Evolutionary conservation across 2,888 invertebrate species (phyloP).

Genomic region (Sussaba pulchella): DNA sequence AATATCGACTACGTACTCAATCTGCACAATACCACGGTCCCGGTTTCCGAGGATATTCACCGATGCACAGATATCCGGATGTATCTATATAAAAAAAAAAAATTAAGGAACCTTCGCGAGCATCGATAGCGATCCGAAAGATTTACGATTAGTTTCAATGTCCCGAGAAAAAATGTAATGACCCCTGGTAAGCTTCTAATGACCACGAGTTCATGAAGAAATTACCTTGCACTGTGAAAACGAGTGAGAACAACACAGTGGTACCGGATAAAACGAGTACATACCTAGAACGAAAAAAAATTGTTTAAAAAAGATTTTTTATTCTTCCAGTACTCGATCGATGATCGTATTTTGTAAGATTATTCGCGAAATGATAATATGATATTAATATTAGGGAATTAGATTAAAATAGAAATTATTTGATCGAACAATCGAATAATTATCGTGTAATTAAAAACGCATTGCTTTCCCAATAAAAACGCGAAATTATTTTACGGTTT

Average conservation of each 20-base stretch:
- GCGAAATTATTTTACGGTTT: too few species aligned
- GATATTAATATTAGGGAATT: too few species aligned
- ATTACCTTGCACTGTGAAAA: neutral
- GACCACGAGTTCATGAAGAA: slow-evolving; percentile 25
- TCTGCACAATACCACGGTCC: neutral
- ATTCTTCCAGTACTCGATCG: too few species aligned
- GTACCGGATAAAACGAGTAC: neutral
- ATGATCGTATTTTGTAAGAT: too few species aligned
- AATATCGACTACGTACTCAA: slow-evolving; percentile 12
- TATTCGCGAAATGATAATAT: too few species aligned
- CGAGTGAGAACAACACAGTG: neutral
- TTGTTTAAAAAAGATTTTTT: too few species aligned
- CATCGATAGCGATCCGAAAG: slow-evolving; percentile 32
- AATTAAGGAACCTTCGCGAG: slow-evolving; percentile 28
- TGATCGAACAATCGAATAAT: too few species aligned
- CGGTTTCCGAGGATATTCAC: neutral
- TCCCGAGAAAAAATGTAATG: slow-evolving; percentile 28
- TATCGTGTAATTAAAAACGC: too few species aligned
- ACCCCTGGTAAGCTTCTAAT: slow-evolving; percentile 34
- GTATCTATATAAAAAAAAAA: too few species aligned
- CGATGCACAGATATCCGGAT: neutral
- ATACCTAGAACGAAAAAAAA: neutral
- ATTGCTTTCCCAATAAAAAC: too few species aligned
- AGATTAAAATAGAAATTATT: neutral
- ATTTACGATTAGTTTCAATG: slow-evolving; percentile 44